phyloP scores from a whole-genome alignment of 2,888 invertebrate species.

The Rhimphoctona megacephalus region DNA sequence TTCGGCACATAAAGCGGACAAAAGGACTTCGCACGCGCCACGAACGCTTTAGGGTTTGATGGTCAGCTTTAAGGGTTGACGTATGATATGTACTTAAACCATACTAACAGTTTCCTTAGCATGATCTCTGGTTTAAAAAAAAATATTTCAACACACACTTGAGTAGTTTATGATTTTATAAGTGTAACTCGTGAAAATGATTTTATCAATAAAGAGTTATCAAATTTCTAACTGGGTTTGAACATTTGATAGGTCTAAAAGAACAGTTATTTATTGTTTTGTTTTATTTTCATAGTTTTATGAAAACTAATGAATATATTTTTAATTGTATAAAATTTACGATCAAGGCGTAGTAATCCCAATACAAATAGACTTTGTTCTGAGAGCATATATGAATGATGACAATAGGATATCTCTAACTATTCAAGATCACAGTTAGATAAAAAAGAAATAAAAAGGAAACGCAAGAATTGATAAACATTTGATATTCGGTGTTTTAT shows the following conservation, averaged over 20 bases:
- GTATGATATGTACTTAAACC: background rate
- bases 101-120: background rate
- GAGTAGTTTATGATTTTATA: background rate
- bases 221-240: background rate
- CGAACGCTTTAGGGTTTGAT: slow-evolving; percentile 38
- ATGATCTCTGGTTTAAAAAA: background rate
- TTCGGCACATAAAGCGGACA: slow-evolving; percentile 4
- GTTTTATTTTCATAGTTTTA: background rate
- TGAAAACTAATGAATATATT: background rate
- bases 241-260: too few relatives aligned
- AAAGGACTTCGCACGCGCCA: slow-evolving; percentile 12
- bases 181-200: background rate
- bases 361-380: too few relatives aligned
- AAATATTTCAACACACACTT: background rate
- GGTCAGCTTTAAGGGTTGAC: slow-evolving; percentile 2
- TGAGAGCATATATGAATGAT: too few relatives aligned
- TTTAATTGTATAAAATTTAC: background rate
- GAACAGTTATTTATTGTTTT: background rate
- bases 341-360: too few relatives aligned
- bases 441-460: too few relatives aligned
- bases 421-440: too few relatives aligned
- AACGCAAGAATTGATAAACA: too few relatives aligned
- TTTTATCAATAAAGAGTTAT: background rate
- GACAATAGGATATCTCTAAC: too few relatives aligned
- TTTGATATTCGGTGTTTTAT: too few relatives aligned